phyloP scores from a whole-genome alignment of 2,888 invertebrate genomes.

The Mesoligia furuncula region DNA sequence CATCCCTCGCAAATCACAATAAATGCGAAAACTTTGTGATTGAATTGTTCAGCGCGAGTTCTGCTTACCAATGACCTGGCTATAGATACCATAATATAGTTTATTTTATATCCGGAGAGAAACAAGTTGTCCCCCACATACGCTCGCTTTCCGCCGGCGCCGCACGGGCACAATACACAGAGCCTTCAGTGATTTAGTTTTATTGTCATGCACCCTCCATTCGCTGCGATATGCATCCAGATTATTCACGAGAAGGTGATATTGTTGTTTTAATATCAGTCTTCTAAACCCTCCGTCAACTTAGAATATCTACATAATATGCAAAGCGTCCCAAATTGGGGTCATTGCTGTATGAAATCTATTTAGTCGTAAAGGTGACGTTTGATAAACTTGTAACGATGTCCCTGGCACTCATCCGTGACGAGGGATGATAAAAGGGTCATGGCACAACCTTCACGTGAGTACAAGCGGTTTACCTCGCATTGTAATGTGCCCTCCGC shows the following conservation, averaged over 20 bases:
- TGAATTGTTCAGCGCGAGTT: conserved; percentile 60
- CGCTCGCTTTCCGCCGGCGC: conserved; percentile 89
- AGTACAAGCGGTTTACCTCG: conserved; percentile 80
- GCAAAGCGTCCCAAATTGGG: conserved; percentile 62
- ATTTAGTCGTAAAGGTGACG: conserved; percentile 68
- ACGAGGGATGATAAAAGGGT: conserved; percentile 80
- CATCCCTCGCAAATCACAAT: conserved; percentile 49
- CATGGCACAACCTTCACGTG: conserved; percentile 81
- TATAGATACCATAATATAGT: conserved; percentile 75
- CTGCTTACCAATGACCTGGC: conserved; percentile 67
- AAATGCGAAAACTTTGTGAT: conserved; percentile 66
- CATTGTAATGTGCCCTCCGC: conserved; percentile 78
- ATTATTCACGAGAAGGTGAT: conserved; percentile 80
- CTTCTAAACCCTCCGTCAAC: conserved; percentile 16
- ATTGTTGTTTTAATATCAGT: conserved; percentile 64
- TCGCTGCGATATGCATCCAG: conserved; percentile 74
- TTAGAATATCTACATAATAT: conserved; percentile 42
- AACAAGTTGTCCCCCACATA: conserved; percentile 87
- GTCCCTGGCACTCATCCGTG: conserved; percentile 75
- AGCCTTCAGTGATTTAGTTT: conserved; percentile 89
- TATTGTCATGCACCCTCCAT: conserved; percentile 89
- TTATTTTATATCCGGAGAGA: conserved; percentile 85
- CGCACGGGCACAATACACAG: conserved; percentile 85
- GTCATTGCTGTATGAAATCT: conserved; percentile 68
- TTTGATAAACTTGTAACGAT: conserved; percentile 74